A percentile compares a stretch with the other conserved stretches of the same genome.
These are phyloP conservation scores for Alosa sapidissima DNA, from an alignment of 2,797 vertebrate species.

Conservation along the genomic window DNA sequence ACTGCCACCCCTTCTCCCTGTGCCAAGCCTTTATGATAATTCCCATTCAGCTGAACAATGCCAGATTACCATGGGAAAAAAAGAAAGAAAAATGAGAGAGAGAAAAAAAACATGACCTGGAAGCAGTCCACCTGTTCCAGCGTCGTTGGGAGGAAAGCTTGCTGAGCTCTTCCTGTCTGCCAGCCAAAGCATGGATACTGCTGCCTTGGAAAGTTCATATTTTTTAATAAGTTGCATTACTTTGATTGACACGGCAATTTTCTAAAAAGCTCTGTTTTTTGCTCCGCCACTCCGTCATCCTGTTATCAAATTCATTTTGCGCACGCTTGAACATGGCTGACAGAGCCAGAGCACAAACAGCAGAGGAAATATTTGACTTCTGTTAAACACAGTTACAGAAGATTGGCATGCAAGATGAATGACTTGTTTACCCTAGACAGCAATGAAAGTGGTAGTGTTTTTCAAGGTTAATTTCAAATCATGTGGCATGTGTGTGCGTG, in stretches of 20 bases:
- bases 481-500: neutral
- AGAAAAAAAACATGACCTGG: conserved; percentile 52
- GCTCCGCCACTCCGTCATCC: neutral
- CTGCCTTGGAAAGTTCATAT: conserved; percentile 3
- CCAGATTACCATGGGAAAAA: conserved; percentile 63
- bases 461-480: conserved; percentile 13
- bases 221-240: conserved; percentile 19
- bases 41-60: conserved; percentile 67
- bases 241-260: conserved; percentile 24
- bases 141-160: neutral
- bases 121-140: conserved; percentile 59
- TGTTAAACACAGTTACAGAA: conserved; percentile 24
- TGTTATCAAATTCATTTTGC: conserved; percentile 15
- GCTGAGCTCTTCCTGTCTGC: neutral
- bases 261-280: conserved; percentile 27
- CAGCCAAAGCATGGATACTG: neutral
- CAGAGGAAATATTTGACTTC: conserved; percentile 13
- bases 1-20: conserved; percentile 54
- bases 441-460: conserved; percentile 21
- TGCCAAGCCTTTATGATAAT: conserved; percentile 72
- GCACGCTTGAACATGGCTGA: conserved; percentile 12
- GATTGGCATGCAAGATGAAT: conserved; percentile 23
- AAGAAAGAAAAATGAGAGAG: neutral
- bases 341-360: neutral
- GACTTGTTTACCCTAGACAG: conserved; percentile 17